phyloP scores from a whole-genome alignment of 2,888 invertebrate species.

The Ochropacha duplaris region DNA sequence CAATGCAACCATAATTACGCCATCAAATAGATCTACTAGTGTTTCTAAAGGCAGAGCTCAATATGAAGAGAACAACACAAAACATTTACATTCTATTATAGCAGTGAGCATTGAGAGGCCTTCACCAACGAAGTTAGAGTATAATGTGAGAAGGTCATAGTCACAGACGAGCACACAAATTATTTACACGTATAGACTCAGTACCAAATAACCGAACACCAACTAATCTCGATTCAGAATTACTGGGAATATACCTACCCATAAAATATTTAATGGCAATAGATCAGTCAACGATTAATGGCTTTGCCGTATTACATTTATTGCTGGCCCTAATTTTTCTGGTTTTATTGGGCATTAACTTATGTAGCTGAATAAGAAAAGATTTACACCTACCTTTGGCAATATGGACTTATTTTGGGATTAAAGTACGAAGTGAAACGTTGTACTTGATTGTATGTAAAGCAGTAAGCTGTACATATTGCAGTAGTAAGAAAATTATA shows the following conservation, averaged over 20 bases:
- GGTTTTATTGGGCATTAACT: slow-evolving; percentile 11
- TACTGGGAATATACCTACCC: slow-evolving; percentile 16
- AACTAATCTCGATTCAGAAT: slow-evolving; percentile 22
- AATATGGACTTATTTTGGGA: background rate
- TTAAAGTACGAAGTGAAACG: background rate
- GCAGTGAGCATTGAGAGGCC: slow-evolving; percentile 38
- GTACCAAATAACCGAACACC: slow-evolving; percentile 24
- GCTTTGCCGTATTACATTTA: slow-evolving; percentile 14
- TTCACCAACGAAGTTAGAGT: slow-evolving; percentile 47
- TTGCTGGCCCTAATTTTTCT: slow-evolving; percentile 18
- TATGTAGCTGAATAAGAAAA: background rate
- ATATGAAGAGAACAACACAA: slow-evolving; percentile 13
- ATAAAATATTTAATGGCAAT: slow-evolving; percentile 20
- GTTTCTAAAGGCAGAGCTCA: too few species aligned
- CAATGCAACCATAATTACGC: too few species aligned
- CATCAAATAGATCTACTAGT: too few species aligned
- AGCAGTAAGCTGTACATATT: too few species aligned
- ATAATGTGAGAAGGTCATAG: slow-evolving; percentile 58
- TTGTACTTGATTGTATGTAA: background rate
- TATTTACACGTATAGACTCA: slow-evolving; percentile 24
- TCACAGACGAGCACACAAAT: slow-evolving; percentile 35
- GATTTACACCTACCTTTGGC: background rate
- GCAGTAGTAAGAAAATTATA: too few species aligned
- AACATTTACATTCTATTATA: slow-evolving; percentile 26
- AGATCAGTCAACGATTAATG: slow-evolving; percentile 15